Conservation (phyloP, 2,888 invertebrate genomes). For the Microchrysa polita region DNA sequence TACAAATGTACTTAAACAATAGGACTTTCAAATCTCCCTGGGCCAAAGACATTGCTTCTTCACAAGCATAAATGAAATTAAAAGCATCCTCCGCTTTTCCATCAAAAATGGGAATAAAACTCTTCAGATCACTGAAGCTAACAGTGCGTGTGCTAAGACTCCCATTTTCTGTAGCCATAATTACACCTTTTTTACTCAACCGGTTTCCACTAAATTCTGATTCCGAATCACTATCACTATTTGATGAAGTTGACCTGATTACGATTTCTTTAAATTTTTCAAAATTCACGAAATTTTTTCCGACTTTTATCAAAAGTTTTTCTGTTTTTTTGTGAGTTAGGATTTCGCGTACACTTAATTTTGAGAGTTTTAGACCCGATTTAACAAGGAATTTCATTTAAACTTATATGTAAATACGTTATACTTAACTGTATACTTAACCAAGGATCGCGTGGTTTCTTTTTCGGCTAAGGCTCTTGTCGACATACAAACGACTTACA, state of each 20-base stretch:
- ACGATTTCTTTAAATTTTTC: background rate
- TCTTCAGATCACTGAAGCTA: background rate
- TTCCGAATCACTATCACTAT: background rate
- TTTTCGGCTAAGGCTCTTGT: background rate
- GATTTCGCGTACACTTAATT: background rate
- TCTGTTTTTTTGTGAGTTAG: background rate
- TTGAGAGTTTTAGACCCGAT: background rate
- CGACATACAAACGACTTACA: too few relatives aligned
- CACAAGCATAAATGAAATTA: background rate
- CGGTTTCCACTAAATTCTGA: background rate
- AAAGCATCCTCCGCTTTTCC: background rate
- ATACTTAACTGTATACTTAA: background rate
- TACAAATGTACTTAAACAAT: background rate
- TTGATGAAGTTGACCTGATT: too few relatives aligned
- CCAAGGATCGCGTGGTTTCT: background rate
- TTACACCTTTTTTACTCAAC: background rate
- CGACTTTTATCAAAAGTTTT: background rate
- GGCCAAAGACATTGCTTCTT: background rate
- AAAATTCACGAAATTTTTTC: background rate
- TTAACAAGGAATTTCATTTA: background rate
- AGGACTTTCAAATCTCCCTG: background rate
- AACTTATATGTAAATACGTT: too few relatives aligned
- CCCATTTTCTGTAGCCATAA: background rate
- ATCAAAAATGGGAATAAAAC: slow-evolving; percentile 1
- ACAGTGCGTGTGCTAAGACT: background rate